Evolutionary conservation across 2,888 invertebrate genomes (phyloP).

Genomic region (Ditula angustiorana): DNA sequence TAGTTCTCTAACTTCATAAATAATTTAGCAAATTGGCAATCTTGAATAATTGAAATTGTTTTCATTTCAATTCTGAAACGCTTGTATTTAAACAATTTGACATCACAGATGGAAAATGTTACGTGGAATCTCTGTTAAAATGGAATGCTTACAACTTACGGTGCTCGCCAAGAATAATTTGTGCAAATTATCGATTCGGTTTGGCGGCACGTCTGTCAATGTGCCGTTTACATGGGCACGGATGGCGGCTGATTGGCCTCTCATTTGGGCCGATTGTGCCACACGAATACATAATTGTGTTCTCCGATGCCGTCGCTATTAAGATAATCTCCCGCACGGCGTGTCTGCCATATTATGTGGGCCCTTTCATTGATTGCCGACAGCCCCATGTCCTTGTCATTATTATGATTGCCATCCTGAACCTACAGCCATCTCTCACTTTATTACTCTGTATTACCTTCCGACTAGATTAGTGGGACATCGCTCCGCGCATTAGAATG

Average conservation of each 20-base stretch:
- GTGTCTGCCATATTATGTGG: slow-evolving; percentile 52
- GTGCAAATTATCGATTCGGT: slow-evolving; percentile 67
- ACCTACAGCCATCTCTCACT: slow-evolving; percentile 6
- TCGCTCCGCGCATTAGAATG: slow-evolving; percentile 1
- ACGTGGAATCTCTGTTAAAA: not conserved
- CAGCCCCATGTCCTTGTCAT: slow-evolving; percentile 21
- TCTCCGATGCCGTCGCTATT: slow-evolving; percentile 66
- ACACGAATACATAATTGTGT: slow-evolving; percentile 79
- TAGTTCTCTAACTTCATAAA: slow-evolving; percentile 26
- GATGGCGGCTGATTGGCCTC: slow-evolving; percentile 76
- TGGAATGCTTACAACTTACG: slow-evolving; percentile 13
- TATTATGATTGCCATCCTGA: slow-evolving; percentile 16
- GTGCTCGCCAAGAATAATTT: slow-evolving; percentile 34
- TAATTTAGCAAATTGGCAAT: slow-evolving; percentile 15
- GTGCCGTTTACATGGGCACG: slow-evolving; percentile 60
- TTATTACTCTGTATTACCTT: slow-evolving; percentile 14
- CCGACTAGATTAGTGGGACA: slow-evolving; percentile 11
- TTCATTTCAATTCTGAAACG: not conserved
- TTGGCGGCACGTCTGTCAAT: slow-evolving; percentile 67
- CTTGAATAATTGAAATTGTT: slow-evolving; percentile 15
- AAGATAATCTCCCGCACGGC: slow-evolving; percentile 72
- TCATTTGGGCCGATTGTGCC: slow-evolving; percentile 81
- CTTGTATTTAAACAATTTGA: slow-evolving; percentile 18
- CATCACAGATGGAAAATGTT: slow-evolving; percentile 25
- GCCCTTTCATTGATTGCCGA: slow-evolving; percentile 62